These are phyloP conservation scores for Tragelaphus eurycerus DNA, from an alignment of 2,797 vertebrate genomes.

Conservation along the genomic window DNA sequence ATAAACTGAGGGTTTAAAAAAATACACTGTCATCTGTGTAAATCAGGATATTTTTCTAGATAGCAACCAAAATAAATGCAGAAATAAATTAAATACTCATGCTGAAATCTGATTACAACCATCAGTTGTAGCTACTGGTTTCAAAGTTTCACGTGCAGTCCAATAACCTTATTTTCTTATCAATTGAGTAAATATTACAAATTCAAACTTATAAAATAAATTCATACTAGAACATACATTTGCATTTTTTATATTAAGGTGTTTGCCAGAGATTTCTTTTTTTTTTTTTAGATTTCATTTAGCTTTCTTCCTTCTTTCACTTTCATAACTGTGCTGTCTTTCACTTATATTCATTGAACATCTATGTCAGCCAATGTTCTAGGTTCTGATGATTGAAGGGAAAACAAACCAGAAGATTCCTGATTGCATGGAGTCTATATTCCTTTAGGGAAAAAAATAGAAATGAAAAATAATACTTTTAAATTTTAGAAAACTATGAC, in stretches of 20 bases:
- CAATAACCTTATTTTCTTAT: background rate
- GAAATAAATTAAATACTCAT: background rate
- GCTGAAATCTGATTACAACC: background rate
- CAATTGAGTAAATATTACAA: background rate
- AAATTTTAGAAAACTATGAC: background rate
- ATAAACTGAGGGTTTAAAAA: conserved; percentile 7
- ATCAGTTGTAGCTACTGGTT: background rate
- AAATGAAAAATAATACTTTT: background rate
- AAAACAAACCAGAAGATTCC: background rate
- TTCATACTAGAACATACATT: background rate
- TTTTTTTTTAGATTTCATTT: background rate
- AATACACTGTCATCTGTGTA: background rate
- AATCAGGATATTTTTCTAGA: conserved; percentile 14
- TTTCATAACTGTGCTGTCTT: background rate
- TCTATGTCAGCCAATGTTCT: background rate
- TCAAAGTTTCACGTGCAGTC: background rate
- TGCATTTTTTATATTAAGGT: background rate
- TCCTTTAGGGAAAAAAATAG: background rate
- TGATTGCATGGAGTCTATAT: background rate
- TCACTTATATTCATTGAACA: background rate
- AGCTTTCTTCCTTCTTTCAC: background rate
- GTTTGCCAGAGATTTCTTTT: background rate
- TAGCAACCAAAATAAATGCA: background rate
- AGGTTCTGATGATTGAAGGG: background rate
- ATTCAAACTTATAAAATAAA: conserved; percentile 6